Evolutionary conservation across 2,113 vertebrate genomes (phyloP), one percentile per base, ranked within the genome.

Genomic region (Fregetta grallaria): DNA sequence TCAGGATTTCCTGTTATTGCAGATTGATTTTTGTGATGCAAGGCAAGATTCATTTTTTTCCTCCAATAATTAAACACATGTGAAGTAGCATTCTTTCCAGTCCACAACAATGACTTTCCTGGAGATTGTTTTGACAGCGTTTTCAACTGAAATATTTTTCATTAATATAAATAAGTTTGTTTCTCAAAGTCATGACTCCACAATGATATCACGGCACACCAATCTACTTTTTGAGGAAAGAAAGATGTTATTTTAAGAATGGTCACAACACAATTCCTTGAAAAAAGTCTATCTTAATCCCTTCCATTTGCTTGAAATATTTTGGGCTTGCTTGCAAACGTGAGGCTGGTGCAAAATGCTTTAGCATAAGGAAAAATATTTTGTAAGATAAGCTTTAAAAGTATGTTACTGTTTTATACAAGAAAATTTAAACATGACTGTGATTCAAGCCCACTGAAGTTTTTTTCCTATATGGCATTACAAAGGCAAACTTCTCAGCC

Each of bases 1-100:
- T 96, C 96, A 82, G 81, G 94, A 98, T 98, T 98, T 98, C 97
- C 98, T 98, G 97, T 98, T 97, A 97, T 95, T 97, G 96, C 66
- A 97, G 93, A 96, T 94, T 92, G 79, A 94, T 95, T 96, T 96
- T 96, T 96, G 92, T 95, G 94, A 98, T 98, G 95, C 82, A 93
- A 95, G 87, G 80, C 93, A 94, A 96, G 92, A 94, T 96, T 95
- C 52, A 93, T 87, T 86, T 94, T 74, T 61, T 21, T 8, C 9
- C 58, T 58, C 77, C 85, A 83, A 79, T 98, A 97, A 98, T 98
- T 97, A 98, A 98, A 98, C 72, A 97, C 98, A 98, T 45, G 55
- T 97, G 97, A 95, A 96, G 94, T 72, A 90, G 88, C 87, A 94
- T 97, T 97, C 95, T 96, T 98, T 96, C 95, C 95, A 97, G 92